A percentile compares a stretch with the other conserved stretches of the same genome.
Evolutionary conservation across 2,797 vertebrate species (phyloP).

Genomic region (Ceyx erithaca): DNA sequence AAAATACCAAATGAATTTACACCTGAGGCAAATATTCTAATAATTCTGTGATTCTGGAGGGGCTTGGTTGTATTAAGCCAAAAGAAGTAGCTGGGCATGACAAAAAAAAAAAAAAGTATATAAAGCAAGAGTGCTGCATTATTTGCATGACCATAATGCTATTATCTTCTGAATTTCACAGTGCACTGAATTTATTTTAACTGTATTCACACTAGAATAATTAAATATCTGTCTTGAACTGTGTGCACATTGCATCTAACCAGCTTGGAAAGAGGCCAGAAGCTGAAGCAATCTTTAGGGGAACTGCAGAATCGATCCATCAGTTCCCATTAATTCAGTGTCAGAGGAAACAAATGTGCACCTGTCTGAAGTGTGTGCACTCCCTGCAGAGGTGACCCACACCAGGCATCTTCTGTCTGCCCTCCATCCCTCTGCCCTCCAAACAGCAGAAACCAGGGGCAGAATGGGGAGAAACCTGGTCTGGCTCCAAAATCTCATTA

Average conservation of each 20-base stretch:
- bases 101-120: neutral
- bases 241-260: neutral
- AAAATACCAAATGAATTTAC: neutral
- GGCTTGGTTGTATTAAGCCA: neutral
- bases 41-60: neutral
- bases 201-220: neutral
- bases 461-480: neutral
- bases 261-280: constrained; percentile 16
- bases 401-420: neutral
- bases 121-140: neutral
- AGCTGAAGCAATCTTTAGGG: constrained; percentile 10
- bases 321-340: constrained; percentile 24
- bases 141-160: neutral
- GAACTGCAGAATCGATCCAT: constrained; percentile 13
- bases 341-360: constrained; percentile 38
- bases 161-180: neutral
- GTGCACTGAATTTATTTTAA: neutral
- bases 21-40: neutral
- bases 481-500: neutral
- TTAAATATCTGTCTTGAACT: constrained; percentile 2
- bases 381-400: neutral
- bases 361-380: neutral
- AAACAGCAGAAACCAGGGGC: neutral
- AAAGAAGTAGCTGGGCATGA: neutral
- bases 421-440: neutral